Percentiles rank a stretch among this genome's conserved stretches.
These are phyloP conservation scores for Erannis defoliaria DNA, from an alignment of 2,888 invertebrate genomes.

Conservation along the genomic window DNA sequence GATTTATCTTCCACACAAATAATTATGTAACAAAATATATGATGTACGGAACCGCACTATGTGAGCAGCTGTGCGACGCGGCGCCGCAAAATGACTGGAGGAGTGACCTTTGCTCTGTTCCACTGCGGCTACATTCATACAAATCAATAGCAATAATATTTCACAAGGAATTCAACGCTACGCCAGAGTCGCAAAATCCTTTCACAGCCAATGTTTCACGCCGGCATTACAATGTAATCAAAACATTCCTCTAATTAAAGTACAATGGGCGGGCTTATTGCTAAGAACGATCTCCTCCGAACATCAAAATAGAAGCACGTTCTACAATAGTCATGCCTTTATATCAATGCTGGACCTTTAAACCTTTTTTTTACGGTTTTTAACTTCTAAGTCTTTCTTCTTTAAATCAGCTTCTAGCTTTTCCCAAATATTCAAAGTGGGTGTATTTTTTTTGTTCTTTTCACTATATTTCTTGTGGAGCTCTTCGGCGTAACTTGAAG, in stretches of 20 bases:
- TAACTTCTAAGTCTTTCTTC: slow-evolving; percentile 42
- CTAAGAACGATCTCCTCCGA: not conserved
- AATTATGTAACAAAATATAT: too few relatives aligned
- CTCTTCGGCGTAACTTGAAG: slow-evolving; percentile 55
- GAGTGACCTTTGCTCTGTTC: too few relatives aligned
- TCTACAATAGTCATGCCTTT: not conserved
- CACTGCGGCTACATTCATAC: too few relatives aligned
- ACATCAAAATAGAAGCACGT: not conserved
- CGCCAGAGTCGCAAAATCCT: too few relatives aligned
- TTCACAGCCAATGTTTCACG: not conserved
- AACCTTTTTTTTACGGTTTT: slow-evolving; percentile 2
- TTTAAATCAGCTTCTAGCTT: slow-evolving; percentile 49
- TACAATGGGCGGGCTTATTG: slow-evolving; percentile 10
- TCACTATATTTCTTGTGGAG: slow-evolving; percentile 52
- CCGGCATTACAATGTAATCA: not conserved
- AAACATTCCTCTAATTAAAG: slow-evolving; percentile 8
- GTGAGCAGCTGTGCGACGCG: too few relatives aligned
- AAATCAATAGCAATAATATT: too few relatives aligned
- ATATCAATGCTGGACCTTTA: not conserved
- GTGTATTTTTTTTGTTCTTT: not conserved
- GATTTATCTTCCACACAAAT: too few relatives aligned
- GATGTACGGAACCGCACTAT: too few relatives aligned
- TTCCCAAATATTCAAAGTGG: slow-evolving; percentile 45
- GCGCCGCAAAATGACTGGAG: too few relatives aligned
- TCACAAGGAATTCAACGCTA: too few relatives aligned